Evolutionary conservation across 2,888 invertebrate genomes (phyloP).

Genomic region (Nemurella pictetii): DNA sequence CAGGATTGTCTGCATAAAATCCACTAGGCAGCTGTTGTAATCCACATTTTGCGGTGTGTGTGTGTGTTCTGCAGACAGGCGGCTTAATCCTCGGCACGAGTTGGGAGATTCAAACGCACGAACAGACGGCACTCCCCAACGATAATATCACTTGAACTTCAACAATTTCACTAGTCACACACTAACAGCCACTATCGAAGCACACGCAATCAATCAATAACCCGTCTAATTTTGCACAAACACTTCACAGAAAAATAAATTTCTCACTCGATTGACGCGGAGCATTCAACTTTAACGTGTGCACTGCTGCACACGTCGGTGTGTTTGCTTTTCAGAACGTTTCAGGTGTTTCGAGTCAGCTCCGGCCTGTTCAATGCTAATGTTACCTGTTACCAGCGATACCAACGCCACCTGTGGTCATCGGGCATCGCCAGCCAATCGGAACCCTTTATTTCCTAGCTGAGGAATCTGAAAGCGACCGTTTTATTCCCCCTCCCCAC

Average conservation of each 20-base stretch:
- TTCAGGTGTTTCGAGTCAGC: slow-evolving; percentile 18
- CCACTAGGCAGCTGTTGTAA: background rate
- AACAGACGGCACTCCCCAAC: background rate
- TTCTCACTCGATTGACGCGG: background rate
- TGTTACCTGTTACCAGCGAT: slow-evolving; percentile 17
- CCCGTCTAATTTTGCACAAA: background rate
- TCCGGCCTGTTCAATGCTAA: background rate
- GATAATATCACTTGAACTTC: background rate
- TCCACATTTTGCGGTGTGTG: background rate
- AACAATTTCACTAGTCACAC: background rate
- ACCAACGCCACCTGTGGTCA: slow-evolving; percentile 14
- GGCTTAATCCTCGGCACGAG: background rate
- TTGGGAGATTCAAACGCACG: background rate
- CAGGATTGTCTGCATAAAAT: background rate
- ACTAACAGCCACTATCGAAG: background rate
- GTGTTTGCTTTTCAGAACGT: background rate
- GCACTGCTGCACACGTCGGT: background rate
- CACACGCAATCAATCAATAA: background rate
- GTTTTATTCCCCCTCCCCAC: background rate
- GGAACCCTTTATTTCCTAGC: background rate
- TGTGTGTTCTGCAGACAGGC: background rate
- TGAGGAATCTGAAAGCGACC: slow-evolving; percentile 5
- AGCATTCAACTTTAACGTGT: background rate
- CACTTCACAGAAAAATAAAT: background rate
- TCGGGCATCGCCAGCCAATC: slow-evolving; percentile 7